Evolutionary conservation across 2,113 vertebrate genomes (phyloP).

Genomic region (Psammodynastes pulverulentus): DNA sequence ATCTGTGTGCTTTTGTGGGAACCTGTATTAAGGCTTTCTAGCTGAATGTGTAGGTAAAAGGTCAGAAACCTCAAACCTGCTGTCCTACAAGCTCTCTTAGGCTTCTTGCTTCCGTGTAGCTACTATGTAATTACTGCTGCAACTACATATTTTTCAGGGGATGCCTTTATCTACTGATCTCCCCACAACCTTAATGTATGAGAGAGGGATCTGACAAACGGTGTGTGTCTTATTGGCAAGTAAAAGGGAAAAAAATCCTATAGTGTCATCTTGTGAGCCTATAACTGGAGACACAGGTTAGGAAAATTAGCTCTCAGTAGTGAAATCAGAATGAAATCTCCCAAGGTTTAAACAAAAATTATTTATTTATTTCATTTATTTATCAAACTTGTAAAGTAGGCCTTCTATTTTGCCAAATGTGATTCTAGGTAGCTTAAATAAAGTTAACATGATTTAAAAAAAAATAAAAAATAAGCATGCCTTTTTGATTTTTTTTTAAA

Average conservation of each 20-base stretch:
- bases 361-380: not conserved
- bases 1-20: not conserved
- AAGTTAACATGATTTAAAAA: not conserved
- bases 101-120: not conserved
- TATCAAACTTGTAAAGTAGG: not conserved
- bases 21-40: not conserved
- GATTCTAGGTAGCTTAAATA: not conserved
- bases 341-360: not conserved
- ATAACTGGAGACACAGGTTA: not conserved
- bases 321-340: not conserved
- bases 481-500: not conserved
- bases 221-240: not conserved
- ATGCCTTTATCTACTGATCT: not conserved
- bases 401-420: not conserved
- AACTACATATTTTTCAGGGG: not conserved
- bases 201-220: not conserved
- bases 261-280: not conserved
- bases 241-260: not conserved
- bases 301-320: not conserved
- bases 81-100: not conserved
- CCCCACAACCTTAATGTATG: not conserved
- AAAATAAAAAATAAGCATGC: not conserved
- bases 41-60: not conserved
- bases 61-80: not conserved
- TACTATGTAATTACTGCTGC: not conserved